Evolutionary conservation across 2,797 vertebrate species (phyloP), one percentile per base, ranked within the genome.

Genomic region (Euphonia xanthogaster): DNA sequence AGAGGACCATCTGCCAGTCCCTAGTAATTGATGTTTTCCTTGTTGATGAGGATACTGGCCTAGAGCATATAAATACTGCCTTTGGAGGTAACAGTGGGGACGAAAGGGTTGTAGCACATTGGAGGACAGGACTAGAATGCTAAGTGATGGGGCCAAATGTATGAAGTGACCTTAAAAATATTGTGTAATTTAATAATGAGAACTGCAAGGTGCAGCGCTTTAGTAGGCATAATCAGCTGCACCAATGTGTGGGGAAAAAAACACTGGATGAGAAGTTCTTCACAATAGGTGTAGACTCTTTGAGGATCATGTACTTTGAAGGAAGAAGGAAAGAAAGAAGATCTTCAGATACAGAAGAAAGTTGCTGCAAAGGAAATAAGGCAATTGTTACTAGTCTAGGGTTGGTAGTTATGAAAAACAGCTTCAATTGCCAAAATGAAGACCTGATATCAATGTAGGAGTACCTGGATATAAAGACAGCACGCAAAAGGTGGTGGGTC

Each of bases 161-260:
- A 83, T 47, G 40, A 90, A 88, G 51, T 80, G n/a, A 83, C 65
- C 57, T 94, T 90, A 72, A 86, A 88, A 93, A 81, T 50, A 68
- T 16, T 28, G 12, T 39, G 15, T 71, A 50, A 74, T 94, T 65
- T 71, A 83, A 77, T 94, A 83, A 74, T 48, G 27, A 83, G 76
- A 67, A 81, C 76, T 81, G 66, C 79, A 86, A 94, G 31, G 42
- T 78, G 45, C 37, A 48, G 57, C 2, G 1, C 45, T 94, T 93
- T 9, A 65, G n/a, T 71, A 47, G 35, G 53, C 31, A 54, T 88
- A 54, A 67, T 88, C 53, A 72, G n/a, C 79, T 90, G 82, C 76
- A 80, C 37, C 77, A 62, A 78, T 93, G 75, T 3, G 0, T 44
- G 35, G 39, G 14, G 8, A 4, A 35, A 50, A 68, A 77, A 83